A percentile compares a stretch with the other conserved stretches of the same genome.
These are phyloP conservation scores for Labeo rohita DNA, from an alignment of 2,113 vertebrate species.

Conservation along the genomic window DNA sequence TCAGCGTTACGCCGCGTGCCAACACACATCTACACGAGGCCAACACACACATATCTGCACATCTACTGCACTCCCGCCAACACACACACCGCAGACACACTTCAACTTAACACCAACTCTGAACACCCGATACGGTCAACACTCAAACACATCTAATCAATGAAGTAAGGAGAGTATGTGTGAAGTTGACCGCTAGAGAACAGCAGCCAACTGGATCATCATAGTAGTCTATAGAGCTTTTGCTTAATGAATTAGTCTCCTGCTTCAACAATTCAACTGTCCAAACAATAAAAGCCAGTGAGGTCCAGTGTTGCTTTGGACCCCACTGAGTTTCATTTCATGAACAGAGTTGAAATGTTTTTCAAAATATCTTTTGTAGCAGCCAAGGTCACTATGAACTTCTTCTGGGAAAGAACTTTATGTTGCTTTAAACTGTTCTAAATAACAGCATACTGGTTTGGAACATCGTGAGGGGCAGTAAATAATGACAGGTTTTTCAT, in stretches of 20 bases:
- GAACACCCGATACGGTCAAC: slow-evolving; percentile 51
- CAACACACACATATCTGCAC: slow-evolving; percentile 60
- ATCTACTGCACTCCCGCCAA: slow-evolving; percentile 42
- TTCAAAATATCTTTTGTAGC: neutral
- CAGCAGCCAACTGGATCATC: neutral
- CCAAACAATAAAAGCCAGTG: neutral
- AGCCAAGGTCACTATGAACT: neutral
- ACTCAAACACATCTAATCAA: slow-evolving; percentile 55
- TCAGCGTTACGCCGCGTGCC: slow-evolving; percentile 37
- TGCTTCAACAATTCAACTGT: no score
- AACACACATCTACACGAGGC: slow-evolving; percentile 51
- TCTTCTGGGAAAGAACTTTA: neutral
- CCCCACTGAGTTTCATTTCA: neutral
- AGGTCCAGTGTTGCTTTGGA: neutral
- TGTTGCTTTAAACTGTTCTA: neutral
- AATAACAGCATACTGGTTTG: neutral
- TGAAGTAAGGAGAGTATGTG: slow-evolving; percentile 40
- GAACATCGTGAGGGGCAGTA: neutral
- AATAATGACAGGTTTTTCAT: neutral
- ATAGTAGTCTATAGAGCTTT: neutral
- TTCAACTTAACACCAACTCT: slow-evolving; percentile 56
- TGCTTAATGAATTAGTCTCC: neutral
- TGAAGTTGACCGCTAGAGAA: slow-evolving; percentile 27
- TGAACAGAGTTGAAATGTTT: neutral
- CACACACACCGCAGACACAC: slow-evolving; percentile 55